Base-by-base conservation (phyloP, 2,888 invertebrate species). In the Drosophila siamana region DNA sequence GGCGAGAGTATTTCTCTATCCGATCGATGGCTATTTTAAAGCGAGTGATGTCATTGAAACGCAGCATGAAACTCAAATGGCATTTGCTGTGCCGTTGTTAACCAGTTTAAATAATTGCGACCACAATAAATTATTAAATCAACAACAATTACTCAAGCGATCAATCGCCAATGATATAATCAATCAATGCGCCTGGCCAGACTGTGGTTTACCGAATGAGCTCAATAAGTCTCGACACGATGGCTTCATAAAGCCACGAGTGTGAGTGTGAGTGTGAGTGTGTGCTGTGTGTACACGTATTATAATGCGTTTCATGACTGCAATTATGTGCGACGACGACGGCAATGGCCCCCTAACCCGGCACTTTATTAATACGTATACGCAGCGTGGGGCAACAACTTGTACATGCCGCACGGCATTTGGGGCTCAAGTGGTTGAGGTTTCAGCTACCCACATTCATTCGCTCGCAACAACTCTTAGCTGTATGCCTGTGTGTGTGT, bases 121-220 rank as follows among this genome's bases (percentile, higher is more conserved):
- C 72, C 64, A 51, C 74, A 71, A 84, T 88, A 74, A 86, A 85
- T 86, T 80, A 86, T 86, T 88, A 76, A 88, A 86, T 86, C 86
- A 86, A 88, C 81, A 81, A 70, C 78, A 83, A 86, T 84, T 78
- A 83, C 70, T 74, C 84, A 81, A 67, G 51, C 69, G 70, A 68
- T 65, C 72, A 75, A 78, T 66, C 64, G 64, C 38, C 69, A 64
- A 55, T 64, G 70, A 80, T 75, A 69, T 63, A 83, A 86, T 84
- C 81, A 86, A 86, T 83, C 84, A 86, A 70, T 69, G 62, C 68
- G 22, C n/a, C 15, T 51, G 50, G 41, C 57, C 48, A 54, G 51
- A 65, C 51, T 71, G 60, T 67, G 50, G 65, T 61, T 62, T 62
- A 62, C 55, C 54, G 22, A 46, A 51, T 57, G 59, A 56, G 50